Base-by-base conservation (phyloP, 2,113 vertebrate species). In the Orthonyx spaldingii region DNA sequence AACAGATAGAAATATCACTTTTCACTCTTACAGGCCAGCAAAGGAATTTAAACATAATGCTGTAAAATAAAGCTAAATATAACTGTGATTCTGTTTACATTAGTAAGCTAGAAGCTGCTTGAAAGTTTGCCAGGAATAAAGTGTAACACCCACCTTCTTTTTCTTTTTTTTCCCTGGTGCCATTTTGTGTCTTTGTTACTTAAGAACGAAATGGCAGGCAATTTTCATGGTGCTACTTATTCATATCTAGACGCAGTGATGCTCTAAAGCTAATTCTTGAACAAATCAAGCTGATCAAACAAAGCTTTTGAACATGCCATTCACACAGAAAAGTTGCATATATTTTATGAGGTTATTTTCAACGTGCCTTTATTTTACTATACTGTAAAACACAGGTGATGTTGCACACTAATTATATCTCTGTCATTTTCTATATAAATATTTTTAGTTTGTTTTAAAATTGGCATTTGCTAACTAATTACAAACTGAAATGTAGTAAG, bases 111-210 rank as follows among this genome's bases (percentile, higher is more conserved):
- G 49, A 68, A 46, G 42, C 2, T 13, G 4, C 46, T 47, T 46
- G 5, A 53, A 42, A 72, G 55, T 42, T 41, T 87, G 5, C 14
- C 24, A 47, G n/a, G 11, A 87, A 44, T n/a, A 41, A 72, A 52
- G 10, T 60, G 17, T 46, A n/a, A 11, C 3, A 15, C 0, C 3
- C 22, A 5, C 4, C 2, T 32, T 33, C 1, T 18, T 11, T 41
- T 30, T 39, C 28, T 41, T 30, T 39, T 33, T 61, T 16, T 35
- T 17, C 20, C 17, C 6, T 16, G 4, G 3, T 70, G 23, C 20
- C 8, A n/a, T 44, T 88, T 32, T 39, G 4, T 56, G 5, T 49
- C 3, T 2, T 53, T 66, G 5, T 44, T 83, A 52, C 28, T 61
- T 76, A 70, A 71, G 22, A 15, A 44, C 19, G 16, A 56, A 89